Conservation (phyloP, 2,797 vertebrate species). For the Meda fulgida region DNA sequence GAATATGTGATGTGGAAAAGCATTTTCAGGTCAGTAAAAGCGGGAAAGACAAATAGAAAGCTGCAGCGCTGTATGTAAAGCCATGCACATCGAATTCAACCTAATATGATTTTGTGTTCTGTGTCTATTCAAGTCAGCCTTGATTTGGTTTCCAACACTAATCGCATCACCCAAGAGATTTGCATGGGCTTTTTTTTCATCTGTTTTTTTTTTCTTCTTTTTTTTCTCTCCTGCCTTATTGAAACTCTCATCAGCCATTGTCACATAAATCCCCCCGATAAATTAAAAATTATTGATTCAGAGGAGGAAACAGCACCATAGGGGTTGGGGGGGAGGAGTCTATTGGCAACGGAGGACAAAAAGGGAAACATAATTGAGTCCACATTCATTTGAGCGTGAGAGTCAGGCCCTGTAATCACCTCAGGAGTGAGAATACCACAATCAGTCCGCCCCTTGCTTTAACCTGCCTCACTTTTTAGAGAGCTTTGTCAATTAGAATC, state of each 20-base stretch:
- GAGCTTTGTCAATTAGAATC: slow-evolving; percentile 59
- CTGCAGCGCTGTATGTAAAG: slow-evolving; percentile 74
- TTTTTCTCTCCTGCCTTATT: slow-evolving; percentile 72
- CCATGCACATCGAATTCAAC: slow-evolving; percentile 83
- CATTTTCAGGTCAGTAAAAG: slow-evolving; percentile 79
- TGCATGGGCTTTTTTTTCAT: slow-evolving; percentile 79
- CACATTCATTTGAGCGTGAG: slow-evolving; percentile 52
- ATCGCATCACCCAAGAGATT: slow-evolving; percentile 85
- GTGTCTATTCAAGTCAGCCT: slow-evolving; percentile 85
- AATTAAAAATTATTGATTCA: slow-evolving; percentile 87
- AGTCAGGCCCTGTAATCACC: slow-evolving; percentile 60
- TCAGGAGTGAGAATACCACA: slow-evolving; percentile 51
- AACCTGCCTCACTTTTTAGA: slow-evolving; percentile 37
- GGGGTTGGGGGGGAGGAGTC: slow-evolving; percentile 49
- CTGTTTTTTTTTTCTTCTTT: slow-evolving; percentile 46
- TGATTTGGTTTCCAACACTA: slow-evolving; percentile 84
- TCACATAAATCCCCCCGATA: slow-evolving; percentile 85
- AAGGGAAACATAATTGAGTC: slow-evolving; percentile 49
- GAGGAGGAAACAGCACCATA: slow-evolving; percentile 76
- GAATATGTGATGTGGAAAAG: slow-evolving; percentile 55
- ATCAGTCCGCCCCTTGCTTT: slow-evolving; percentile 49
- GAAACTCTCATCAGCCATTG: slow-evolving; percentile 80
- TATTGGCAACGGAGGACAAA: slow-evolving; percentile 44
- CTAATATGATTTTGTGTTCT: slow-evolving; percentile 88
- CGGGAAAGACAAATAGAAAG: slow-evolving; percentile 59